A percentile compares a stretch with the other conserved stretches of the same genome.
These are phyloP conservation scores for Ochropleura leucogaster DNA, from an alignment of 2,888 invertebrate genomes.

Conservation along the genomic window DNA sequence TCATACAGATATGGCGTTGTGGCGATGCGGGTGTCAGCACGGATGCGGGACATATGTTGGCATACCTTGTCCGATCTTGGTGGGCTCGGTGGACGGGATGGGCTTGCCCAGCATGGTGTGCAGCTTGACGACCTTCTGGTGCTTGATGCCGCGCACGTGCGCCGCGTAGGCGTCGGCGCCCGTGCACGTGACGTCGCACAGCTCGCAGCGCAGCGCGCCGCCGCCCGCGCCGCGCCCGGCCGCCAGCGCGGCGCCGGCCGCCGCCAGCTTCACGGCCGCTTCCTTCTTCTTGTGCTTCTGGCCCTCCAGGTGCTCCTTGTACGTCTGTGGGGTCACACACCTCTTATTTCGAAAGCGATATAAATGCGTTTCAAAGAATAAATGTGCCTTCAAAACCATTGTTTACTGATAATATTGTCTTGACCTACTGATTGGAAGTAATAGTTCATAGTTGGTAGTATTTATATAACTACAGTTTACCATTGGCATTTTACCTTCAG, in stretches of 20 bases:
- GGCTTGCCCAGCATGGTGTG: constrained; percentile 99
- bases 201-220: constrained; percentile 95
- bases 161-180: constrained; percentile 99
- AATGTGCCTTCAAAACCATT: neutral
- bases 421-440: too few relatives aligned
- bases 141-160: constrained; percentile 99
- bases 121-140: constrained; percentile 98
- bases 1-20: constrained; percentile 88
- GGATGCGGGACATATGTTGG: constrained; percentile 66
- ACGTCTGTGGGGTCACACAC: constrained; percentile 75
- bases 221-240: constrained; percentile 80
- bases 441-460: neutral
- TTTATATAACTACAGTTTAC: neutral
- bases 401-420: neutral
- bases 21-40: constrained; percentile 78
- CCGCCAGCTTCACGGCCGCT: constrained; percentile 92
- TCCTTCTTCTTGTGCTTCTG: constrained; percentile 99
- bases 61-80: constrained; percentile 91
- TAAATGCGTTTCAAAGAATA: neutral
- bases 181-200: constrained; percentile 99
- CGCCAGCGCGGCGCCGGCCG: constrained; percentile 85
- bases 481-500: too few relatives aligned
- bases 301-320: constrained; percentile 98
- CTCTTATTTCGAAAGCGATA: neutral
- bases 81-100: constrained; percentile 98